phyloP scores from a whole-genome alignment of 2,888 invertebrate species.

The Kryphioiulus occultus region DNA sequence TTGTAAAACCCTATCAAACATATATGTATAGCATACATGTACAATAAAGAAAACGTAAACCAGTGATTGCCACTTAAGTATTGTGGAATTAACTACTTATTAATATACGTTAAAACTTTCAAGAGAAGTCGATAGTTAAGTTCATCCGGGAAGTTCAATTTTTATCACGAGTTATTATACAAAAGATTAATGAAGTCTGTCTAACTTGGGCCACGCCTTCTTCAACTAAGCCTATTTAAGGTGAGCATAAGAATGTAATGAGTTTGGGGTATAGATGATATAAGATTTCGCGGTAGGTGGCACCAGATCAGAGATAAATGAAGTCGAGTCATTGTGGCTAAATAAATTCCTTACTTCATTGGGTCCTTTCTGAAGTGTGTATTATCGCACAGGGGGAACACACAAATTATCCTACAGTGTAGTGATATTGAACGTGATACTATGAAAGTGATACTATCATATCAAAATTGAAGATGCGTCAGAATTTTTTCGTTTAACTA shows the following conservation, averaged over 20 bases:
- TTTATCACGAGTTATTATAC: slow-evolving; percentile 42
- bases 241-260: slow-evolving; percentile 11
- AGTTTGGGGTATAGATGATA: slow-evolving; percentile 33
- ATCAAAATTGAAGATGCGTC: no score
- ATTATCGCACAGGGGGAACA: background rate
- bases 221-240: slow-evolving; percentile 40
- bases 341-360: background rate
- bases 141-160: slow-evolving; percentile 45
- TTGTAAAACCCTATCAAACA: background rate
- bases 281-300: slow-evolving; percentile 41
- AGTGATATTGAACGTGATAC: background rate
- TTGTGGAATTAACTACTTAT: background rate
- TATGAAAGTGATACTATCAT: background rate
- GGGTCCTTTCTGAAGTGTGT: background rate
- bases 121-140: background rate
- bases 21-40: no score
- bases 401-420: background rate
- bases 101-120: background rate
- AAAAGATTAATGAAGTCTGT: slow-evolving; percentile 46
- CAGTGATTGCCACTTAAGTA: background rate
- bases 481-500: no score
- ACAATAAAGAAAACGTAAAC: background rate
- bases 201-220: slow-evolving; percentile 38
- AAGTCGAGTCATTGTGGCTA: background rate
- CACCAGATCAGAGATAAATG: slow-evolving; percentile 7